A percentile compares a stretch with the other conserved stretches of the same genome.
phyloP scores from a whole-genome alignment of 2,797 vertebrate genomes.

The Podarcis siculus region DNA sequence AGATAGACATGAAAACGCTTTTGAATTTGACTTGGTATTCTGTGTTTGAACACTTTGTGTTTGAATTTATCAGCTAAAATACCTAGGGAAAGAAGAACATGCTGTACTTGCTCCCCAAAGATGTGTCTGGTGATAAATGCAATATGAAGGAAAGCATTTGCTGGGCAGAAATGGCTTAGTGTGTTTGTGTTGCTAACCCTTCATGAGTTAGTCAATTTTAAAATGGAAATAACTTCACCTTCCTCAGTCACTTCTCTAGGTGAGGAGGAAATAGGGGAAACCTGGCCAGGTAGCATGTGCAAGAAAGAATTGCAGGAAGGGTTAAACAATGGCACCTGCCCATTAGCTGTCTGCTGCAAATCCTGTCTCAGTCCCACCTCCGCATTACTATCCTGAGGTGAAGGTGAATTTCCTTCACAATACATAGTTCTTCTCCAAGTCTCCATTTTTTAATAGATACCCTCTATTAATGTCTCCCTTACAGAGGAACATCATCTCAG shows the following conservation, averaged over 20 bases:
- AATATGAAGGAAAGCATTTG: background rate
- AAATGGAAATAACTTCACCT: background rate
- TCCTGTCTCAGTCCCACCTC: background rate
- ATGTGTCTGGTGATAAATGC: background rate
- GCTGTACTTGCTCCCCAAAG: background rate
- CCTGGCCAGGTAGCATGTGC: background rate
- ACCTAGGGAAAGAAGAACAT: background rate
- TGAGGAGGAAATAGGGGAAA: background rate
- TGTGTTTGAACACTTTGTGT: background rate
- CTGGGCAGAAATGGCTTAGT: background rate
- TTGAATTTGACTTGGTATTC: background rate
- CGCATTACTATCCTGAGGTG: background rate
- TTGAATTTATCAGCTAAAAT: background rate
- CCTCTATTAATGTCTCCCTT: background rate
- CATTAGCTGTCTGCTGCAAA: background rate
- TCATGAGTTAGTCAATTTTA: background rate
- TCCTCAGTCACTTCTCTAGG: background rate
- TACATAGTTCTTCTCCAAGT: too few relatives aligned
- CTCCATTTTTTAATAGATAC: too few relatives aligned
- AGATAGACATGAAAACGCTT: background rate
- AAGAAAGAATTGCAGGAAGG: background rate
- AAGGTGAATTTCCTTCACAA: background rate
- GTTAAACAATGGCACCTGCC: background rate
- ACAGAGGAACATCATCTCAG: background rate
- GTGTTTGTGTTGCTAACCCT: background rate